A percentile compares a stretch with the other conserved stretches of the same genome.
These are phyloP conservation scores for Drosophila repletoides DNA, from an alignment of 1,140 invertebrate genomes.

Conservation along the genomic window DNA sequence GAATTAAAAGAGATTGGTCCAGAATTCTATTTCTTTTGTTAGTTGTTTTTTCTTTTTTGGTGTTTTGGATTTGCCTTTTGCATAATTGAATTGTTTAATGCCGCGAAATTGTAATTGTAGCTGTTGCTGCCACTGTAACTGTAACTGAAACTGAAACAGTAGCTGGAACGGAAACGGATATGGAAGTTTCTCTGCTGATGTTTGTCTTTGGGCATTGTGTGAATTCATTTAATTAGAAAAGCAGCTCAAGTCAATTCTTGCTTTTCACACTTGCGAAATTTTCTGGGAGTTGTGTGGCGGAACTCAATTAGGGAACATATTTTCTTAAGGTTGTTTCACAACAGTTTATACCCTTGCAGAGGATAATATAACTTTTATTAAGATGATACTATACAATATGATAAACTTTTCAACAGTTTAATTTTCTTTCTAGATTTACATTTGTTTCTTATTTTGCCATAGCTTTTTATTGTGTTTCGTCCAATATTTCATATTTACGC, in stretches of 20 bases:
- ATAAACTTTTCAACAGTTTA: no score
- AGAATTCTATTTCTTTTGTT: conserved; percentile 15
- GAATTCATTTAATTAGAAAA: conserved; percentile 69
- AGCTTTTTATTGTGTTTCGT: no score
- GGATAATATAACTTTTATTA: no score
- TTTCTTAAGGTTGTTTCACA: no score
- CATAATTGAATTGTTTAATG: conserved; percentile 80
- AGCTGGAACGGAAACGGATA: conserved; percentile 67
- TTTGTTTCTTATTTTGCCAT: no score
- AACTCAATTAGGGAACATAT: no score
- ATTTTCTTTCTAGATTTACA: no score
- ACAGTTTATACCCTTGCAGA: no score
- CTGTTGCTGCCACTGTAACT: conserved; percentile 29
- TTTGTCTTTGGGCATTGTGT: conserved; percentile 42
- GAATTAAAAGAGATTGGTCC: conserved; percentile 13
- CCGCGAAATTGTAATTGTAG: conserved; percentile 63
- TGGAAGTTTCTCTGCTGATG: conserved; percentile 44
- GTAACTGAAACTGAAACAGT: conserved; percentile 30
- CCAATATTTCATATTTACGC: no score
- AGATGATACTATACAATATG: no score
- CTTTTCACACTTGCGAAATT: conserved; percentile 59
- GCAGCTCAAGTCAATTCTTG: conserved; percentile 48
- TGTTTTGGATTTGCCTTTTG: conserved; percentile 50
- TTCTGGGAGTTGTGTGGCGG: no score
- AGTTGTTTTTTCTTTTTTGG: conserved; percentile 36